Evolutionary conservation across 2,888 invertebrate species (phyloP).

Genomic region (Pharmacophagus antenor): DNA sequence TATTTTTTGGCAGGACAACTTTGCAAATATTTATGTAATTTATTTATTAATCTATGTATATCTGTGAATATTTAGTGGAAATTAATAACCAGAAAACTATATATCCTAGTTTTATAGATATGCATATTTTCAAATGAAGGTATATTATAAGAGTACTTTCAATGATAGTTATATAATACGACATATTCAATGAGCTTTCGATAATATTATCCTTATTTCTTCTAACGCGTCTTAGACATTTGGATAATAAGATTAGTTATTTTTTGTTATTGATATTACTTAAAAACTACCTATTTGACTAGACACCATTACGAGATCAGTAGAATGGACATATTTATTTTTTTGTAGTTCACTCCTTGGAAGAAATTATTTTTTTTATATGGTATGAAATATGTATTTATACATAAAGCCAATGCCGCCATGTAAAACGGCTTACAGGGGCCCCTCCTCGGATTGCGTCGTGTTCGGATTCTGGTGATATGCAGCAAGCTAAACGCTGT

Average conservation of each 20-base stretch:
- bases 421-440: conserved; percentile 82
- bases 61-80: not conserved
- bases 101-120: not conserved
- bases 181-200: not conserved
- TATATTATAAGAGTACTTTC: not conserved
- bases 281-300: not conserved
- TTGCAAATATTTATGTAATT: not conserved
- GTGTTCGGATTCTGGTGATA: conserved; percentile 84
- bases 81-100: not conserved
- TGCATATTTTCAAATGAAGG: not conserved
- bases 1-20: conserved; percentile 22
- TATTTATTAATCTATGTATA: not conserved
- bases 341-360: not conserved
- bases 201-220: not conserved
- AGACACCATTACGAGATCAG: not conserved
- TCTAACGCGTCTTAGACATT: not conserved
- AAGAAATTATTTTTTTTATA: not conserved
- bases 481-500: conserved; percentile 84
- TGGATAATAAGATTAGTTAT: not conserved
- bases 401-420: conserved; percentile 85
- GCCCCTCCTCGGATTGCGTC: conserved; percentile 82
- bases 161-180: not conserved
- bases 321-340: not conserved
- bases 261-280: not conserved
- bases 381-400: conserved; percentile 49